Base-by-base conservation (phyloP, 2,888 invertebrate genomes). In the Drosophila prolongata region DNA sequence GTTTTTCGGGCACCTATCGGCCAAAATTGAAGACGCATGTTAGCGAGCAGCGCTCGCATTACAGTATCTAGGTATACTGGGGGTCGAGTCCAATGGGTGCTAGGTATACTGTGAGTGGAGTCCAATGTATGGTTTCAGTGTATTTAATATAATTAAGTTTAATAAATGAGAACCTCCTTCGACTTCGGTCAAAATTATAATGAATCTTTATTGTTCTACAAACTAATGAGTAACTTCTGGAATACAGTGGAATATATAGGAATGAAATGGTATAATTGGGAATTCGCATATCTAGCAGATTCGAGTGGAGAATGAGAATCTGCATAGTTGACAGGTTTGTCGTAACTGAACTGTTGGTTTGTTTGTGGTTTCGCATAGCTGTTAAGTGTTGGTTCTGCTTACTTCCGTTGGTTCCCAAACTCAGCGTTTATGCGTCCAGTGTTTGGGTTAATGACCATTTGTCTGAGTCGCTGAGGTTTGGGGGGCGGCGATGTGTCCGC, bases 361-460 rank as follows among this genome's bases (percentile, higher is more conserved):
- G 37, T 13, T 37, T 37, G 37, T 37, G 37, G 37, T 37, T 37
- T 13, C 13, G 37, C 42, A 16, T 16, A 16, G 16, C 16, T 42
- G 16, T 42, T 42, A 42, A 42, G 42, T 42, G 42, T 42, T 42
- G 14, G 42, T 42, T 14, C 42, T 42, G 42, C 42, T 42, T 37
- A 37, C 37, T 37, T 37, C 5, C 37, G 37, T 37, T 13, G 37
- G 11, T 37, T 37, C 37, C 37, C 37, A 30, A 30, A 30, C 8
- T 30, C 30, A 30, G 30, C 30, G 8, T 30, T 30, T 30, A 16
- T 6, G 1, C 6, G 2, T 30, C 30, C 30, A 30, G 30, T 30
- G 30, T 30, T 30, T 30, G 6, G 30, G 8, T 30, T 30, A 30
- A 30, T 30, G 30, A 30, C 30, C 6, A 30, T 30, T 30, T 30